These are phyloP conservation scores for Caenorhabditis sp. DNA, from an alignment of 2,888 invertebrate species.

Conservation along the genomic window DNA sequence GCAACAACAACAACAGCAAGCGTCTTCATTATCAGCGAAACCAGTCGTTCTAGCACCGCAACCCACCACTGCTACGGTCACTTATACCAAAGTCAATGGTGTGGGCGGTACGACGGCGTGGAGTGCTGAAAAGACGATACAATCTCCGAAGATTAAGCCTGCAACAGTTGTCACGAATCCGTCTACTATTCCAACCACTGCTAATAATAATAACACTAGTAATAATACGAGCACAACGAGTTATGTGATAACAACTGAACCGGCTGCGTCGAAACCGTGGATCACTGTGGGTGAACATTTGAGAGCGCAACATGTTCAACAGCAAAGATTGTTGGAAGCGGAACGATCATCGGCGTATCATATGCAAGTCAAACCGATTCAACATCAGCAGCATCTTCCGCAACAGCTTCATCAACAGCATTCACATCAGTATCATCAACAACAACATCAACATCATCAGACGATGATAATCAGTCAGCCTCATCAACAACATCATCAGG, in stretches of 20 bases:
- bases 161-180: not conserved
- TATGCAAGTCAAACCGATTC: conserved; percentile 16
- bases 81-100: conserved; percentile 19
- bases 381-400: conserved; percentile 10
- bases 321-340: conserved; percentile 5
- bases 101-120: conserved; percentile 1
- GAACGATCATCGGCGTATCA: conserved; percentile 9
- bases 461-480: conserved; percentile 3
- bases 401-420: conserved; percentile 3
- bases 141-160: not conserved
- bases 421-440: not conserved
- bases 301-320: conserved; percentile 39
- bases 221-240: conserved; percentile 2
- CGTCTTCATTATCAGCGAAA: not conserved
- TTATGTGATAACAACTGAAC: not conserved
- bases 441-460: not conserved
- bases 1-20: not conserved
- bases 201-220: not conserved
- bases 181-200: not conserved
- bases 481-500: conserved; percentile 1
- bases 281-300: conserved; percentile 56
- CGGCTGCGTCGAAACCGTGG: conserved; percentile 3
- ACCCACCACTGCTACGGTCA: conserved; percentile 21
- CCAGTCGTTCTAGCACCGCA: not conserved
- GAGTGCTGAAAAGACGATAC: not conserved